These are phyloP conservation scores for Hetaerina titia DNA, from an alignment of 2,888 invertebrate genomes.

Conservation along the genomic window DNA sequence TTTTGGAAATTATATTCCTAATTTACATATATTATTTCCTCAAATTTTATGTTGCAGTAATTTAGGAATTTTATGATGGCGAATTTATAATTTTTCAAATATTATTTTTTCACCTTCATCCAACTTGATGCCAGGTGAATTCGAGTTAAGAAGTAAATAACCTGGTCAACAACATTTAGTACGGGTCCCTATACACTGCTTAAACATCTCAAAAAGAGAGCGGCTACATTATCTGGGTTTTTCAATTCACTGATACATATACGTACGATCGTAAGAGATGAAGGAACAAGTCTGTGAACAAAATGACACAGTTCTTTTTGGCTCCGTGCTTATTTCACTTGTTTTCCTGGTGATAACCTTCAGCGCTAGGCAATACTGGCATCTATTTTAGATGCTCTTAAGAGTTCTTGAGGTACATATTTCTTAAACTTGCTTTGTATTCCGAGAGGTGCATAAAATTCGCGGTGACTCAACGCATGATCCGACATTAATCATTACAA, in stretches of 20 bases:
- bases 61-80: not conserved
- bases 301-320: not conserved
- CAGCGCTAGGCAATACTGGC: not conserved
- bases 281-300: not conserved
- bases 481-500: not conserved
- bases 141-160: not conserved
- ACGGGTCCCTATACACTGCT: not conserved
- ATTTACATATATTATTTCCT: not conserved
- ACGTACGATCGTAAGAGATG: not conserved
- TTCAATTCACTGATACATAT: no score
- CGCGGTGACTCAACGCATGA: not conserved
- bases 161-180: not conserved
- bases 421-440: not conserved
- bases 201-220: not conserved
- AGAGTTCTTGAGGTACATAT: not conserved
- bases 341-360: not conserved
- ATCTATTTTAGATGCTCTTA: slow-evolving; percentile 15
- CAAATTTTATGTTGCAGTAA: not conserved
- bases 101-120: not conserved
- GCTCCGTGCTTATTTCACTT: not conserved
- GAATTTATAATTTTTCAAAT: not conserved
- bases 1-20: not conserved
- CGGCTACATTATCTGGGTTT: not conserved
- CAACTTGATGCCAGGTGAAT: not conserved
- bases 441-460: not conserved